phyloP scores from a whole-genome alignment of 2,888 invertebrate genomes.

The Perizoma flavofasciatum region DNA sequence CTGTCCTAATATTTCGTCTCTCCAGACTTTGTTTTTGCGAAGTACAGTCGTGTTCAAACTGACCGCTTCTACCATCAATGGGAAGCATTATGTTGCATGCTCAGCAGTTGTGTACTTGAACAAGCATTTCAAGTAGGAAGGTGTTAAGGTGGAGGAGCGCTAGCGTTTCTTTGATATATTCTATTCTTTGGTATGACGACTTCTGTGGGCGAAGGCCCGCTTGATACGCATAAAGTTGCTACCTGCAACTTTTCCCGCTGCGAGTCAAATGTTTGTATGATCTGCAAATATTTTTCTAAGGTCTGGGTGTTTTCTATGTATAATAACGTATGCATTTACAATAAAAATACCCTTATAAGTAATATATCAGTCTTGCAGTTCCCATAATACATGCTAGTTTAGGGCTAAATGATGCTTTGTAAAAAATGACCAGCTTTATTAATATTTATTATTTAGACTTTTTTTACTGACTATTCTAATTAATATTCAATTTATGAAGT shows the following conservation, averaged over 20 bases:
- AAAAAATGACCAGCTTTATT: neutral
- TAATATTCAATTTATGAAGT: too few species aligned
- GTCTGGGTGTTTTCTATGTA: too few species aligned
- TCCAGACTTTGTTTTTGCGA: constrained; percentile 51
- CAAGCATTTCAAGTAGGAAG: constrained; percentile 43
- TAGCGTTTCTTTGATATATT: constrained; percentile 15
- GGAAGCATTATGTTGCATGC: constrained; percentile 63
- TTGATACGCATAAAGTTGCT: neutral
- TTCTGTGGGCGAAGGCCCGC: too few species aligned
- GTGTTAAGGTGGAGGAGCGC: constrained; percentile 33
- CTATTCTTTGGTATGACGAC: neutral
- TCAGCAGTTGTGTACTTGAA: constrained; percentile 64
- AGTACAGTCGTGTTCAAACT: constrained; percentile 55
- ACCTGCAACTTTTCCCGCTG: neutral
- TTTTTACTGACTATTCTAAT: too few species aligned
- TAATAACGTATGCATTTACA: too few species aligned
- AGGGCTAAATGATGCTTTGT: too few species aligned
- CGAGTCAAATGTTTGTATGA: too few species aligned
- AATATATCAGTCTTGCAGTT: too few species aligned
- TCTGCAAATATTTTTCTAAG: too few species aligned
- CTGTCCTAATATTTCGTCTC: constrained; percentile 48
- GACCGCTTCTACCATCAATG: constrained; percentile 63
- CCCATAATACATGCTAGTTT: too few species aligned
- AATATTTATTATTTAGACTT: too few species aligned
- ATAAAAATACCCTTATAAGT: too few species aligned